Evolutionary conservation across 1,140 invertebrate species (phyloP), one percentile per base, ranked within the genome.

Genomic region (Xylocopa sonorina): DNA sequence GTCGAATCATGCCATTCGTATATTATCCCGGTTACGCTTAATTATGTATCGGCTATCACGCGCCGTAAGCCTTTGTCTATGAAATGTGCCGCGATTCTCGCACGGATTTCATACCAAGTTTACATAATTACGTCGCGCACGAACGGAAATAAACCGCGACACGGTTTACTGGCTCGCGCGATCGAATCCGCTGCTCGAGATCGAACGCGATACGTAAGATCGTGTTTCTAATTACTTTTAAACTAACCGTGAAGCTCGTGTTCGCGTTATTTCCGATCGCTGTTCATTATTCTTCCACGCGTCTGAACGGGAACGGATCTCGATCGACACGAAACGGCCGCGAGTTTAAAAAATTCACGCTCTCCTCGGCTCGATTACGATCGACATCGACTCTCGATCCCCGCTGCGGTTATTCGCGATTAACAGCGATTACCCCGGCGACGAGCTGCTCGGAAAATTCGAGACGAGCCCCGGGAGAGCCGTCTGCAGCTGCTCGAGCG

Each of bases 281-380:
- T 6, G 21, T 34, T n/a, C 18, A 27, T 27, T 12, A 27, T 27
- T 27, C 14, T 48, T 21, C 10, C n/a, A 57, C 27, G 38, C 9
- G 9, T 5, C 24, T n/a, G 1, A 55, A 27, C 38, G 29, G 38
- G 16, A 48, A 62, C 43, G 5, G 34, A 6, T 7, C 6, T n/a
- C 24, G 21, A 18, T 41, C 46, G 4, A 7, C 48, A 32, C 43
- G 16, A 38, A 62, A 41, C 24, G 55, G 66, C 50, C 18, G 4
- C 75, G 55, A 78, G 73, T 78, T 53, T 34, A 38, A 72, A 38
- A 72, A 41, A 46, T 78, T 51, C 53, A 50, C 51, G 57, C 68
- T 73, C 57, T 38, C 48, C 29, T n/a, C n/a, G n/a, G n/a, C n/a
- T 18, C n/a, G 38, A 3, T 14, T 14, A 41, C 55, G 32, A 10